A percentile compares a stretch with the other conserved stretches of the same genome.
These are phyloP conservation scores for Chrysochloris asiatica DNA, from an alignment of 2,113 vertebrate species.

Conservation along the genomic window DNA sequence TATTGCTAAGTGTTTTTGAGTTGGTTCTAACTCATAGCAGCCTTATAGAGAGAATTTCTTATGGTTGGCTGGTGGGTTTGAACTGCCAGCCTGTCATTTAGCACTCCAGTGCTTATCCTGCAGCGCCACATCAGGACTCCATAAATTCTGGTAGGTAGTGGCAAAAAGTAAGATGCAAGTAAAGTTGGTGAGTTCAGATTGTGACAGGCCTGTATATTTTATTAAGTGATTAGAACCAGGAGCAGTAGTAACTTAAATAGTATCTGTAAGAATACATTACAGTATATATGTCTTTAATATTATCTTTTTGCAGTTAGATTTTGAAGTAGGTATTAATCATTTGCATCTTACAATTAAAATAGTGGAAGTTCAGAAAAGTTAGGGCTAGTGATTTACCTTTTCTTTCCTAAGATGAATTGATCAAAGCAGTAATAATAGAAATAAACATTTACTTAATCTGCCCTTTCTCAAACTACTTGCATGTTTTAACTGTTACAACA, in stretches of 20 bases:
- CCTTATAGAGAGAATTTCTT: too few species aligned
- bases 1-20: too few species aligned
- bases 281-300: constrained; percentile 32
- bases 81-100: too few species aligned
- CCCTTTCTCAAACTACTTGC: neutral
- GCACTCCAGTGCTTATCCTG: too few species aligned
- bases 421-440: constrained; percentile 40
- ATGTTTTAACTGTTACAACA: neutral
- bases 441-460: constrained; percentile 4
- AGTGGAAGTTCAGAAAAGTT: constrained; percentile 27
- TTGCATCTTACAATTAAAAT: neutral
- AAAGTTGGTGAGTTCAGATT: neutral
- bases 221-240: neutral
- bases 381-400: neutral
- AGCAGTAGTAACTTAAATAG: constrained; percentile 8
- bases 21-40: too few species aligned
- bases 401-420: constrained; percentile 18
- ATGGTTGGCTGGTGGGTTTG: too few species aligned
- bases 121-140: too few species aligned
- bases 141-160: neutral
- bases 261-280: neutral
- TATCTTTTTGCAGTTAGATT: neutral
- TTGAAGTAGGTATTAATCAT: neutral
- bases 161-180: neutral
- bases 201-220: neutral